Base-by-base conservation (phyloP, 2,113 vertebrate species). In the Pelobates fuscus region DNA sequence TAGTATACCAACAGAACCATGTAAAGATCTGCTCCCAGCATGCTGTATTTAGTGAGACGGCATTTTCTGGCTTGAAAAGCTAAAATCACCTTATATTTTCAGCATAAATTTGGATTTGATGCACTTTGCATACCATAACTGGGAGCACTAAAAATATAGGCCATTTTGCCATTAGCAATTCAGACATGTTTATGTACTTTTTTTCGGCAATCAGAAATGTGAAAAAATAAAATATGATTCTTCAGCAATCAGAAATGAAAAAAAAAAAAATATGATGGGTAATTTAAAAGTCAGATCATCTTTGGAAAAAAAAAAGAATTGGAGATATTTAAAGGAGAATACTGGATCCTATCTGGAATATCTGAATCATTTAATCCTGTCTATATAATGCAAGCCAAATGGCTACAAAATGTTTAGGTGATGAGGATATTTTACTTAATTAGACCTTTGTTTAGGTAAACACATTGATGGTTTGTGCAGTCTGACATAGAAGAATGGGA, bases 61-160 rank as follows among this genome's bases (percentile, higher is more conserved):
- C 79, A 82, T 81, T 85, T 75, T 81, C 82, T 29, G 54, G 54
- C 79, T 86, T 80, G 80, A 82, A 86, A 84, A 59, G 26, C 49
- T 78, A 21, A 58, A 49, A 84, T 15, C 41, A 65, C 79, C 71
- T 18, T 70, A 4, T 27, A 59, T 69, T 8, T 79, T 81, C 62
- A 79, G 14, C 61, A 20, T 55, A 66, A 78, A 70, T 29, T 59
- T 87, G 79, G 52, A 69, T 78, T 26, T 86, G 80, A 78, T 59
- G 80, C 58, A 21, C 10, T 60, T 62, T 77, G 60, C 14, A 30
- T 21, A 41, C 10, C 61, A 17, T 26, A 41, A 30, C 15, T 7
- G 6, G 32, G 24, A 8, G 2, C 57, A n/a, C 15, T 18, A 12
- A n/a, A 37, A 63, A 63, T 58, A 29, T 18, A 25, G 62, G 29